Base-by-base conservation (phyloP, 2,797 vertebrate species). In the Arremon aurantiirostris region DNA sequence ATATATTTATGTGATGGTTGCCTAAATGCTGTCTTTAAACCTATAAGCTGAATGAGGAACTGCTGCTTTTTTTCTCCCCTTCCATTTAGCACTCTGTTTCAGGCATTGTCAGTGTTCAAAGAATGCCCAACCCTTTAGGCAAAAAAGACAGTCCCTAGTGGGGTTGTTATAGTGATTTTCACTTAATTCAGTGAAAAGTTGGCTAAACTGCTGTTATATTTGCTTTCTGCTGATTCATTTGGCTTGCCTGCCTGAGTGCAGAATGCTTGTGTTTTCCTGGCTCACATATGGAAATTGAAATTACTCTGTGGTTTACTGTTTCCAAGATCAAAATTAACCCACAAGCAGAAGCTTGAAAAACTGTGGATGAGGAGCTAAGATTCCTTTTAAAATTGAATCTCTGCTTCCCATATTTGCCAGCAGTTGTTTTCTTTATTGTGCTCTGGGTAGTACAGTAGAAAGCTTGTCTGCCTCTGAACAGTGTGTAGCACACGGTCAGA, bases 271-370 rank as follows among this genome's bases (percentile, higher is more conserved):
- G 11, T n/a, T 86, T 44, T 82, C 79, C 64, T 87, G 73, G 21
- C n/a, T 79, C 34, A 76, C 17, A 77, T 4, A 64, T 0, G 2
- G 49, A 92, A 92, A 92, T 73, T 57, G 64, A 77, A 82, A 87
- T 80, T 77, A 46, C 41, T 80, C 60, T 57, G 41, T 22, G 11
- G 27, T 71, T 95, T 75, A 81, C 32, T 66, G 49, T 61, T 83
- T 91, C 53, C 79, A 83, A 72, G 50, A 83, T 87, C 30, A 81
- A 87, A 96, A 87, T 73, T 56, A 94, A 90, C 42, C 13, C 44
- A 76, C 12, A 52, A 26, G 11, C 41, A 87, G 52, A 22, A 77
- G 30, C 32, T 75, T 83, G 64, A 96, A 66, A 60, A 80, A 87
- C 39, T 80, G 61, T 44, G 39, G 69, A 20, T 55, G 65, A 93